Conservation (phyloP, 2,888 invertebrate genomes). For the Bellardia pandia region DNA sequence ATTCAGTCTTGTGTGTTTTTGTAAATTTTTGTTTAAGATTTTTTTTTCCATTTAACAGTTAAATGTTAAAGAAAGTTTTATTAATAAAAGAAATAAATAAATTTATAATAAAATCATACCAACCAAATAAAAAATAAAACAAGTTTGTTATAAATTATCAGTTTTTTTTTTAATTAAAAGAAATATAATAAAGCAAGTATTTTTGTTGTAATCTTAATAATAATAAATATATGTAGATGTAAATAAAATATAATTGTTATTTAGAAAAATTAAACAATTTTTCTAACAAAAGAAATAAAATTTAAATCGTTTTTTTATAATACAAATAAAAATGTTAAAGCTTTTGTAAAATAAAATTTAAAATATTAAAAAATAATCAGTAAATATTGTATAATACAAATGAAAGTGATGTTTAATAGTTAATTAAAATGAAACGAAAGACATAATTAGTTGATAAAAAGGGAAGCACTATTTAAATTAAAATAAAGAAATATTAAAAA, state of each 20-base stretch:
- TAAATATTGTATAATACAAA: constrained; percentile 70
- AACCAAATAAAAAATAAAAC: constrained; percentile 53
- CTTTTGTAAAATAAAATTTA: constrained; percentile 59
- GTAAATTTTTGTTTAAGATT: constrained; percentile 15
- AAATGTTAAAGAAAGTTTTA: neutral
- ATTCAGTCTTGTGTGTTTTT: constrained; percentile 55
- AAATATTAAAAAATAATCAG: constrained; percentile 25
- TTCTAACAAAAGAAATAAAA: constrained; percentile 16
- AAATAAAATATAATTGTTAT: constrained; percentile 22
- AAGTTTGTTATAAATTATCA: constrained; percentile 33
- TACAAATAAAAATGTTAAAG: constrained; percentile 67
- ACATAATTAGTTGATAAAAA: neutral
- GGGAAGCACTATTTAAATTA: constrained; percentile 67
- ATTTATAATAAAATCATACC: constrained; percentile 29
- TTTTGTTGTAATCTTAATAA: constrained; percentile 44
- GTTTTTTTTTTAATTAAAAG: constrained; percentile 54
- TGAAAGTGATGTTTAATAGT: constrained; percentile 61
- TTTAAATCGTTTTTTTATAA: constrained; percentile 40
- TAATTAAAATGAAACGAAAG: constrained; percentile 12
- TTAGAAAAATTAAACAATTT: constrained; percentile 32
- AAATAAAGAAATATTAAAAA: constrained; percentile 34
- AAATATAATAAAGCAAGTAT: constrained; percentile 48
- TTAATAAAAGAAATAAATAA: neutral
- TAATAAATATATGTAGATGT: constrained; percentile 28
- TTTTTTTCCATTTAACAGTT: neutral